Conservation (phyloP, 2,888 invertebrate genomes). For the Mythimna vitellina region DNA sequence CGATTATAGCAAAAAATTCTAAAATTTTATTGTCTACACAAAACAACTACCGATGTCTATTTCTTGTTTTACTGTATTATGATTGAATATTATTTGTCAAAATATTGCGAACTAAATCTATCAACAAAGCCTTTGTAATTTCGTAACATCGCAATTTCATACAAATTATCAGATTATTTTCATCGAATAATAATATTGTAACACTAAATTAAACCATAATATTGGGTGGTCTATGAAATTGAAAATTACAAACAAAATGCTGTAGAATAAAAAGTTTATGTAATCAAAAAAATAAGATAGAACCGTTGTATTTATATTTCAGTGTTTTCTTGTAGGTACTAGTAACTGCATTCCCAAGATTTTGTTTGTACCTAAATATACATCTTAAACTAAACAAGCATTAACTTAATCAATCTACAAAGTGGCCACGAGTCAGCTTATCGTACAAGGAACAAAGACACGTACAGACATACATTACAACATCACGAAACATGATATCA, state of each 20-base stretch:
- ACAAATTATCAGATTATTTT: slow-evolving; percentile 16
- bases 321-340: not conserved
- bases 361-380: not conserved
- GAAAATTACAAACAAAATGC: not conserved
- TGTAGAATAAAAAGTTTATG: not conserved
- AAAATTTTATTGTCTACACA: not conserved
- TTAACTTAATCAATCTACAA: slow-evolving; percentile 61
- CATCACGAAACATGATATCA: slow-evolving; percentile 63
- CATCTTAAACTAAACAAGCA: slow-evolving; percentile 32
- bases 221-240: not conserved
- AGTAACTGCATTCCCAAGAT: not conserved
- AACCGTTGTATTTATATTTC: not conserved
- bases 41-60: not conserved
- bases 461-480: slow-evolving; percentile 63
- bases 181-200: slow-evolving; percentile 3
- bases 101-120: slow-evolving; percentile 24
- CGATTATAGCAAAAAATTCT: not conserved
- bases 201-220: slow-evolving; percentile 7
- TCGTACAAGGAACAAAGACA: slow-evolving; percentile 58
- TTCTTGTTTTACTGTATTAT: not conserved
- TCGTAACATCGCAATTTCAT: slow-evolving; percentile 18
- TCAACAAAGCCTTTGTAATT: not conserved
- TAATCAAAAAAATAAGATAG: not conserved
- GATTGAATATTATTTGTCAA: slow-evolving; percentile 6
- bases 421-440: slow-evolving; percentile 60